Evolutionary conservation across 2,113 vertebrate genomes (phyloP), one percentile per base, ranked within the genome.

Genomic region (Callospermophilus lateralis): DNA sequence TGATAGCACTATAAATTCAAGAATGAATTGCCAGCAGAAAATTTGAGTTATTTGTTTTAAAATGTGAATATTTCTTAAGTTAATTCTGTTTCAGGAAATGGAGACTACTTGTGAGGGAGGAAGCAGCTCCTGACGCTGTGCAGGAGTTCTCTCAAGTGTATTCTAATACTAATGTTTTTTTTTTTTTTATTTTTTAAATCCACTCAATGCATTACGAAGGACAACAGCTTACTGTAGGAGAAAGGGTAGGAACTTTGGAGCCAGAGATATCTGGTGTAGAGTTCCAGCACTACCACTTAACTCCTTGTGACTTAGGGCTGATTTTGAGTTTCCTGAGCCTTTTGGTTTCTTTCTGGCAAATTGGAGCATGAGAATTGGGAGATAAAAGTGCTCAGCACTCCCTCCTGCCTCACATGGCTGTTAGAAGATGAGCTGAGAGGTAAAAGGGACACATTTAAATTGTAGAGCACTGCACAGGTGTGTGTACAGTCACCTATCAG

Each of bases 1-100:
- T 48, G 22, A 74, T 84, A 81, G 10, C 20, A 73, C 96, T 85
- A 73, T 48, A 91, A 94, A 91, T 89, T 93, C 32, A 86, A 84
- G 67, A 68, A n/a, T 84, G 24, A 58, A 58, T 74, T 92, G 32
- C 73, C 51, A 58, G 55, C 55, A 78, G 34, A 81, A 95, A 67
- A 72, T 74, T 79, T 74, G 78, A 94, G 42, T 55, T 85, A 32
- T 77, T 51, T 16, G 51, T 92, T 94, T 85, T 78, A 76, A 96
- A 97, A 79, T 83, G 67, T 37, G 12, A 84, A 58, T 39, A 45
- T 93, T 92, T 94, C 74, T 73, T 92, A 51, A 51, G 12, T 51
- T 51, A 73, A 48, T 93, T 88, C 53, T 89, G 11, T 72, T 72
- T 81, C 39, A 83, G 68, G 76, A 96, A 95, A 81, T 68, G 65